Conservation (phyloP, 2,113 vertebrate genomes). For the Progne subis region DNA sequence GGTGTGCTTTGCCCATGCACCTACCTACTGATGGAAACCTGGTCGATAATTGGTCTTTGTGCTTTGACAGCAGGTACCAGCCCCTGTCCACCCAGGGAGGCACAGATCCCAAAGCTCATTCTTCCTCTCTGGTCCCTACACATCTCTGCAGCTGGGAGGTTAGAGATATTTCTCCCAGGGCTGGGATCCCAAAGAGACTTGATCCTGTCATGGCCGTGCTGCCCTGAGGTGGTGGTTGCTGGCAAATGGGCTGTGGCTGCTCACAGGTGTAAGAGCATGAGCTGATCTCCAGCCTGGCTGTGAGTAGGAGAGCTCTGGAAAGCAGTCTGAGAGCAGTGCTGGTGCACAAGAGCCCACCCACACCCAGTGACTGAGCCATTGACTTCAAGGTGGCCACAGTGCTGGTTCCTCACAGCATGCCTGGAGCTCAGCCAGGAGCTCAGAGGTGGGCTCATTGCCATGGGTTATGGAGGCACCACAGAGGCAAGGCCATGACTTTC, state of each 20-base stretch:
- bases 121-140: background rate
- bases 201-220: background rate
- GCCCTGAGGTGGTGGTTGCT: background rate
- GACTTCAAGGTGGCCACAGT: background rate
- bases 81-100: background rate
- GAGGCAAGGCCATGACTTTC: slow-evolving; percentile 11
- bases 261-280: background rate
- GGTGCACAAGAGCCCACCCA: background rate
- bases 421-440: background rate
- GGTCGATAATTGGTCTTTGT: background rate
- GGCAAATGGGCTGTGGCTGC: background rate
- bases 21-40: background rate
- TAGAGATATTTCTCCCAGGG: background rate
- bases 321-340: background rate
- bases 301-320: background rate
- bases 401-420: background rate
- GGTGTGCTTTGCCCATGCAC: background rate
- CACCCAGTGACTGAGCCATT: background rate
- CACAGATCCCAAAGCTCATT: background rate
- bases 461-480: background rate
- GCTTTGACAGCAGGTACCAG: background rate
- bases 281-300: background rate
- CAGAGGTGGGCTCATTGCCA: background rate
- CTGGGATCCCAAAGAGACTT: background rate
- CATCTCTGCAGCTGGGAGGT: background rate